These are phyloP conservation scores for Drosophila ochracea DNA, from an alignment of 2,888 invertebrate genomes.

Conservation along the genomic window DNA sequence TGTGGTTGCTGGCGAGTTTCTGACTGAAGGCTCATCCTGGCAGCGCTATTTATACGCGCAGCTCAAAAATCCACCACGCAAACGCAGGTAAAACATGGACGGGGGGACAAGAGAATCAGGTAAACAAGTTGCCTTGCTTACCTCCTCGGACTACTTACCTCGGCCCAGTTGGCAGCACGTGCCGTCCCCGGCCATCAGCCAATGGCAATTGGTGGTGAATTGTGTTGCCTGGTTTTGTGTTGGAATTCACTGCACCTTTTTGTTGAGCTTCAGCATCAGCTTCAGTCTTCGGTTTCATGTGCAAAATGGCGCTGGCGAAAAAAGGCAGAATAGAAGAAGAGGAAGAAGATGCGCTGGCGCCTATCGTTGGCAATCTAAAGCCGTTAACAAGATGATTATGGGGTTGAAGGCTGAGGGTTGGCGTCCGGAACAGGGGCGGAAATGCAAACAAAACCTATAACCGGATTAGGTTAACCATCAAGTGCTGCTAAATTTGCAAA, in stretches of 20 bases:
- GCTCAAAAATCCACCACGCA: conserved; percentile 65
- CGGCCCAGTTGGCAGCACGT: conserved; percentile 79
- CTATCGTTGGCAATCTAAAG: conserved; percentile 69
- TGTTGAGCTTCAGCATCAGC: conserved; percentile 33
- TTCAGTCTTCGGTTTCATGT: conserved; percentile 14
- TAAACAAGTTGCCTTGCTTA: conserved; percentile 66
- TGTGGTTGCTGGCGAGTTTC: conserved; percentile 70
- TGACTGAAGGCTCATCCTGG: conserved; percentile 68
- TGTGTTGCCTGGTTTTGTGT: conserved; percentile 28
- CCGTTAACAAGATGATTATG: conserved; percentile 79
- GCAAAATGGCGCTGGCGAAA: conserved; percentile 68
- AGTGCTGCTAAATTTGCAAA: conserved; percentile 68
- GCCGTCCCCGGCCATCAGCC: conserved; percentile 71
- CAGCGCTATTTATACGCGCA: conserved; percentile 77
- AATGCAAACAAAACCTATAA: conserved; percentile 74
- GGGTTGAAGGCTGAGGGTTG: conserved; percentile 47
- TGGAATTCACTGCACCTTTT: conserved; percentile 16
- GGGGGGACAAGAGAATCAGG: conserved; percentile 48
- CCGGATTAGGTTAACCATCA: conserved; percentile 70
- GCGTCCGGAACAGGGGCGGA: conserved; percentile 78
- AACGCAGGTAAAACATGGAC: conserved; percentile 51
- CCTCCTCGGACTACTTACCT: conserved; percentile 16
- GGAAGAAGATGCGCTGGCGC: conserved; percentile 29
- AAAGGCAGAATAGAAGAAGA: conserved; percentile 43
- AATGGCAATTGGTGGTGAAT: conserved; percentile 82